Percentiles rank a stretch among this genome's conserved stretches.
Evolutionary conservation across 2,888 invertebrate species (phyloP).

Genomic region (Scaptomyza reducta): DNA sequence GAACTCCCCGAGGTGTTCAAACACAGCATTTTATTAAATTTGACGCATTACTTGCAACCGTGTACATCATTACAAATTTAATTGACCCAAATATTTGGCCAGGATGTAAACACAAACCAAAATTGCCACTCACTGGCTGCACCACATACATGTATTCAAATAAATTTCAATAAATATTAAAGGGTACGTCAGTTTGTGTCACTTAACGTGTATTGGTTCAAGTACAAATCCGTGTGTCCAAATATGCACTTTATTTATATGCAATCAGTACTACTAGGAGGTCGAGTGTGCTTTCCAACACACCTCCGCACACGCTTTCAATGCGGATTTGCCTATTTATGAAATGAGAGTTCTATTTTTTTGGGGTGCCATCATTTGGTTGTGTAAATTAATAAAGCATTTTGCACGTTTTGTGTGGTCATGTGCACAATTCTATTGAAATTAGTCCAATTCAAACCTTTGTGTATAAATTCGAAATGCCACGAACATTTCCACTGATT

Average conservation of each 20-base stretch:
- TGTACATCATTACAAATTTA: conserved; percentile 62
- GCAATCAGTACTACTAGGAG: not conserved
- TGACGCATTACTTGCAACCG: conserved; percentile 53
- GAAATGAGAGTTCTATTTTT: not conserved
- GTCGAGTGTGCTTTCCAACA: not conserved
- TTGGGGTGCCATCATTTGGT: conserved; percentile 1
- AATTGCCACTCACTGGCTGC: conserved; percentile 12
- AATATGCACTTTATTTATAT: conserved; percentile 5
- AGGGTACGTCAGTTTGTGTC: conserved; percentile 28
- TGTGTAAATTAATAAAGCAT: conserved; percentile 2
- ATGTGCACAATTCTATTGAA: conserved; percentile 2
- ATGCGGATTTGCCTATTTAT: not conserved
- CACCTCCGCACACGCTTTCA: not conserved
- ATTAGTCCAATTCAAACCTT: not conserved
- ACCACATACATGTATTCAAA: conserved; percentile 24
- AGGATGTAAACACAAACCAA: conserved; percentile 29
- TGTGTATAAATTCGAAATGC: no score
- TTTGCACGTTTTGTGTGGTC: conserved; percentile 1
- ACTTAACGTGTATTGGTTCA: not conserved
- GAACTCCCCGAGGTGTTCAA: conserved; percentile 12
- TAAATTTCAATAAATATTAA: conserved; percentile 62
- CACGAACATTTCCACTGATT: not conserved
- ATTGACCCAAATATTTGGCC: conserved; percentile 69
- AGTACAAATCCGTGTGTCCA: not conserved
- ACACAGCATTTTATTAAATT: conserved; percentile 58